phyloP scores from a whole-genome alignment of 1,140 invertebrate genomes.

The Lethocerus indicus region DNA sequence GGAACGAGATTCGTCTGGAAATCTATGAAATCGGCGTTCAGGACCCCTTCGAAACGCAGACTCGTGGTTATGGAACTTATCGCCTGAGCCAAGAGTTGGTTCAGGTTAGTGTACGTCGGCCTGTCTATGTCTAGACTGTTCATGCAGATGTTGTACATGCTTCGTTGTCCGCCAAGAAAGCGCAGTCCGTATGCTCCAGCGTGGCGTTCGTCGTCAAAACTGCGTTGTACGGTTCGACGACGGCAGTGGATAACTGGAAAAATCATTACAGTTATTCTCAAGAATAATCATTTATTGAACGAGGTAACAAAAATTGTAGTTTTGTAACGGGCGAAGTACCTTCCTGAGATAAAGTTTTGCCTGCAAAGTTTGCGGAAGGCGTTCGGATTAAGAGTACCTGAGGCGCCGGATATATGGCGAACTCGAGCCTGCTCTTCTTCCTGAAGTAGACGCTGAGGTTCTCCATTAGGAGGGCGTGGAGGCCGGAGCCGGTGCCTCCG shows the following conservation, averaged over 20 bases:
- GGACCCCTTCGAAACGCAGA: conserved; percentile 46
- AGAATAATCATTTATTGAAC: not conserved
- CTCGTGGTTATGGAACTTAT: conserved; percentile 40
- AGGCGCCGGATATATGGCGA: conserved; percentile 38
- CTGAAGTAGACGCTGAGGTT: conserved; percentile 38
- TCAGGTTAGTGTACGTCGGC: conserved; percentile 39
- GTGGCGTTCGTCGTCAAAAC: conserved; percentile 43
- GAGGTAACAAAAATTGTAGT: no score
- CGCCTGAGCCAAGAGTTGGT: conserved; percentile 37
- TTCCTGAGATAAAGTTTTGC: not conserved
- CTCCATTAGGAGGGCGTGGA: conserved; percentile 46
- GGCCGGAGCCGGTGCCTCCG: conserved; percentile 51
- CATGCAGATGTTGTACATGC: conserved; percentile 46
- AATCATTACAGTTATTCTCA: not conserved
- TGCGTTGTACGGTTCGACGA: conserved; percentile 50
- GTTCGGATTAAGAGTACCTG: conserved; percentile 7
- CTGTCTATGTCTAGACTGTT: conserved; percentile 33
- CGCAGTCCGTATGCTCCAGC: conserved; percentile 41
- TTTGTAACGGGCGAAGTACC: no score
- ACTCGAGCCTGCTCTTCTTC: conserved; percentile 55
- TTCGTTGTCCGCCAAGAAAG: conserved; percentile 44
- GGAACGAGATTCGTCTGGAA: conserved; percentile 46
- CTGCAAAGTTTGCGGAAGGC: no score
- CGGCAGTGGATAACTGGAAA: conserved; percentile 30
- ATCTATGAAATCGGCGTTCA: conserved; percentile 47